phyloP scores from a whole-genome alignment of 2,888 invertebrate species.

The Drosophila putrida region DNA sequence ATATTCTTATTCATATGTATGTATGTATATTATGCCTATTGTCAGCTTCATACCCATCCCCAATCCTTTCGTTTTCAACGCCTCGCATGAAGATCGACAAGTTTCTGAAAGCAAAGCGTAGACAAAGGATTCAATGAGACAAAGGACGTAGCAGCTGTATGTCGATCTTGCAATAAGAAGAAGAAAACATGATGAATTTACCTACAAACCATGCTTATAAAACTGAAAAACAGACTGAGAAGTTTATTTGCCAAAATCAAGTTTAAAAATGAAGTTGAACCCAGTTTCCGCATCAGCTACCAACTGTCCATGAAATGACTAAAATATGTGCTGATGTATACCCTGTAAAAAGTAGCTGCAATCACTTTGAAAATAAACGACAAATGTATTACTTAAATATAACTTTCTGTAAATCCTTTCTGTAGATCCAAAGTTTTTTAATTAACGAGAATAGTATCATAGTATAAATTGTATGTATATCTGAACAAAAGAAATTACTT shows the following conservation, averaged over 20 bases:
- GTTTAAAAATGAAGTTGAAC: slow-evolving; percentile 60
- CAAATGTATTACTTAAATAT: no score
- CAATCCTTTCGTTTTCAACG: slow-evolving; percentile 39
- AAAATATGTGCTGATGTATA: neutral
- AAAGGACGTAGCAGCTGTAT: slow-evolving; percentile 48
- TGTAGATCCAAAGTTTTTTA: no score
- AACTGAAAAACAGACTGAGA: neutral
- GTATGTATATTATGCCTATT: neutral
- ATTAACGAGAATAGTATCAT: no score
- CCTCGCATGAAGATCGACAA: slow-evolving; percentile 39
- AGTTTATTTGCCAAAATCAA: slow-evolving; percentile 59
- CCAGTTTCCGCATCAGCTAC: slow-evolving; percentile 34
- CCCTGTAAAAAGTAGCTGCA: neutral
- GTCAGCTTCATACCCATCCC: neutral
- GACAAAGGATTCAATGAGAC: slow-evolving; percentile 46
- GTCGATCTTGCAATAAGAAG: slow-evolving; percentile 9
- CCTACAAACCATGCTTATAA: slow-evolving; percentile 41
- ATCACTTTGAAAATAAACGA: no score
- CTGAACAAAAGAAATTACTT: neutral
- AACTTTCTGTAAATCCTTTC: no score
- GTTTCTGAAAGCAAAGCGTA: slow-evolving; percentile 20
- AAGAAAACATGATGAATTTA: slow-evolving; percentile 31
- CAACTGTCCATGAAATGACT: neutral
- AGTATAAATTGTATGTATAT: no score
- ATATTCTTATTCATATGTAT: no score